These are phyloP conservation scores for Sipha maydis DNA, from an alignment of 2,888 invertebrate species.

Conservation along the genomic window DNA sequence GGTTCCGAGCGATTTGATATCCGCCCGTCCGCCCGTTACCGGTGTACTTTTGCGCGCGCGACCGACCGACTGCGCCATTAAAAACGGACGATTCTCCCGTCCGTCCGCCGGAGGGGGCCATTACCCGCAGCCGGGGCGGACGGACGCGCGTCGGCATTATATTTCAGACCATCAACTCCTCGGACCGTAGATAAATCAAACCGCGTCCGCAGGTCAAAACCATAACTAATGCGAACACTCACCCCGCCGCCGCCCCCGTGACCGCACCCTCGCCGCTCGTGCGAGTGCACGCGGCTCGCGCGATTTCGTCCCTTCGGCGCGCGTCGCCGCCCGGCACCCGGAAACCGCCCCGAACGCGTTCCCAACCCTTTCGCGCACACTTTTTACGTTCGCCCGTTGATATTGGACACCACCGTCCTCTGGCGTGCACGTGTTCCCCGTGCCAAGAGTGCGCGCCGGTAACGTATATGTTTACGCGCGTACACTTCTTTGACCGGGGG, in stretches of 20 bases:
- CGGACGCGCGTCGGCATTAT: constrained; percentile 46
- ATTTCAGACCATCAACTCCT: constrained; percentile 59
- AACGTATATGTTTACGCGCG: background rate
- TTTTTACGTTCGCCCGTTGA: constrained; percentile 32
- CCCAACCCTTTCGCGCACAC: background rate
- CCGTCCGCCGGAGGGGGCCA: too few species aligned
- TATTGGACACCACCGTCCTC: constrained; percentile 23
- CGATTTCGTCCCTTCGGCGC: background rate
- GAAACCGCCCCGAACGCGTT: background rate
- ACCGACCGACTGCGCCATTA: constrained; percentile 30
- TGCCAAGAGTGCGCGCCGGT: background rate
- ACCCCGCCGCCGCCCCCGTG: background rate
- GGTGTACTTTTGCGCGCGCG: constrained; percentile 1
- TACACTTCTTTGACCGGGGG: too few species aligned
- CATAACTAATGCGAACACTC: constrained; percentile 47
- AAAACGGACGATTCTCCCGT: constrained; percentile 32
- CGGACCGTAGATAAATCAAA: constrained; percentile 57
- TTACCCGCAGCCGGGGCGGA: background rate
- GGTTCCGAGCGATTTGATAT: constrained; percentile 59
- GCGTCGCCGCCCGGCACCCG: background rate
- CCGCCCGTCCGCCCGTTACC: background rate
- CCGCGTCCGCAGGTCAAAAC: constrained; percentile 58
- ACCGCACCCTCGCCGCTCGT: background rate
- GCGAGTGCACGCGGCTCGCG: background rate
- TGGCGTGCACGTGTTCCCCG: too few species aligned